Evolutionary conservation across 2,888 invertebrate genomes (phyloP), one percentile per base, ranked within the genome.

Genomic region (Drosophila koepferae): DNA sequence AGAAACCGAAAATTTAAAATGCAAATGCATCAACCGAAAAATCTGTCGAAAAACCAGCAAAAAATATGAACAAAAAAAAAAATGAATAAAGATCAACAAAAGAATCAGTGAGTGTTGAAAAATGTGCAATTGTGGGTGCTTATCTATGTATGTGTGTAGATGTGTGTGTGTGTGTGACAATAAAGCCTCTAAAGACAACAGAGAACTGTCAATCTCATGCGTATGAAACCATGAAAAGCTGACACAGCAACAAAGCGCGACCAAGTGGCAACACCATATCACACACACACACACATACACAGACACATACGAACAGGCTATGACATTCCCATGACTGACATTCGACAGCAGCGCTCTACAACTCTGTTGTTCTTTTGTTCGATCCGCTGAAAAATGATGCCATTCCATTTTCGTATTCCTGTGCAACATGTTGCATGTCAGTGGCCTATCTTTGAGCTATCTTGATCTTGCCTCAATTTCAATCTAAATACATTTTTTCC

Each of bases 181-280:
- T 67, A 68, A 68, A 62, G 54, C 36, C 36, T 36, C 36, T 36
- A 36, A 41, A 41, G n/a, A 41, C 66, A 75, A 82, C 71, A 79
- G 79, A 72, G 74, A 65, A 78, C 83, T 82, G 89, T 90, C 91
- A 90, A 91, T 90, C 89, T 86, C 80, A 80, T 90, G 91, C 87
- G 90, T 91, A 90, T 70, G 77, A 87, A 91, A 81, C 89, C 91
- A 91, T 90, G 91, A 90, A 90, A 82, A 74, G 69, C 59, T 54
- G 58, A 58, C 74, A 74, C 71, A 71, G 70, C 72, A 64, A 64
- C 67, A 76, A 73, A 64, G 66, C 67, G 67, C 72, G 60, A 54
- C 78, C 68, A 73, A 82, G 61, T 63, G 69, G 36, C 69, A 69
- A 54, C 56, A 28, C 31, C 69, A 66, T 20, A 23, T 41, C 44